Evolutionary conservation across 2,888 invertebrate species (phyloP).

Genomic region (Dastarcus helophoroides): DNA sequence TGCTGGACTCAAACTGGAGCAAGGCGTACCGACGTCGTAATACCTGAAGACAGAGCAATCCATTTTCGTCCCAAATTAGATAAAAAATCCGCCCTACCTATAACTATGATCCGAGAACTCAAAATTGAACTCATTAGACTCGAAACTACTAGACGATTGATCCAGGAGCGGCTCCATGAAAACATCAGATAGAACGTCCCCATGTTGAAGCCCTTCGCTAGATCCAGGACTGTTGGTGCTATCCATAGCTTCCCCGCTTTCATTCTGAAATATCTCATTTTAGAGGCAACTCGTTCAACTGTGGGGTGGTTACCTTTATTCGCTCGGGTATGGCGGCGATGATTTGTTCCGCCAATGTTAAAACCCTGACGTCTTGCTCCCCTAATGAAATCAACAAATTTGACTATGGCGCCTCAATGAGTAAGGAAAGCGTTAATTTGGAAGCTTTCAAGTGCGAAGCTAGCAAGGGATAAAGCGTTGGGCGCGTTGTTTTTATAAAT

Average conservation of each 20-base stretch:
- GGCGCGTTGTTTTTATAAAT: too few relatives aligned
- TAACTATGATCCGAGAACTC: constrained; percentile 76
- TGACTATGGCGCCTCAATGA: too few relatives aligned
- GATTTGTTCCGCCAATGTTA: constrained; percentile 93
- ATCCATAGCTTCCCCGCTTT: constrained; percentile 62
- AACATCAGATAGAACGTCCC: constrained; percentile 46
- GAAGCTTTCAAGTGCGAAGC: too few relatives aligned
- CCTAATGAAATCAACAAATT: constrained; percentile 47
- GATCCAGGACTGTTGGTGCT: constrained; percentile 46
- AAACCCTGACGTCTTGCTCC: constrained; percentile 84
- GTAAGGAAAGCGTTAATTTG: too few relatives aligned
- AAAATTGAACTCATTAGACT: constrained; percentile 60
- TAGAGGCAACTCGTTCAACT: not conserved
- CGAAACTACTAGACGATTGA: constrained; percentile 52
- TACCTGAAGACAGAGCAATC: constrained; percentile 38
- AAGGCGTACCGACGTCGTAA: constrained; percentile 68
- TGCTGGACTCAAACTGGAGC: constrained; percentile 72
- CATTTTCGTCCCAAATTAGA: not conserved
- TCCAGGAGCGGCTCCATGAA: constrained; percentile 68
- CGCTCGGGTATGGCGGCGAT: constrained; percentile 97
- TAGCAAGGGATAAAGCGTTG: too few relatives aligned
- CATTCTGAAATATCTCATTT: too few relatives aligned
- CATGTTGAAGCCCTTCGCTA: constrained; percentile 38
- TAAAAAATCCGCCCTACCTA: constrained; percentile 38
- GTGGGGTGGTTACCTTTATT: constrained; percentile 63